Percentiles rank a stretch among this genome's conserved stretches.
phyloP scores from a whole-genome alignment of 2,888 invertebrate genomes.

The Parnassius smintheus region DNA sequence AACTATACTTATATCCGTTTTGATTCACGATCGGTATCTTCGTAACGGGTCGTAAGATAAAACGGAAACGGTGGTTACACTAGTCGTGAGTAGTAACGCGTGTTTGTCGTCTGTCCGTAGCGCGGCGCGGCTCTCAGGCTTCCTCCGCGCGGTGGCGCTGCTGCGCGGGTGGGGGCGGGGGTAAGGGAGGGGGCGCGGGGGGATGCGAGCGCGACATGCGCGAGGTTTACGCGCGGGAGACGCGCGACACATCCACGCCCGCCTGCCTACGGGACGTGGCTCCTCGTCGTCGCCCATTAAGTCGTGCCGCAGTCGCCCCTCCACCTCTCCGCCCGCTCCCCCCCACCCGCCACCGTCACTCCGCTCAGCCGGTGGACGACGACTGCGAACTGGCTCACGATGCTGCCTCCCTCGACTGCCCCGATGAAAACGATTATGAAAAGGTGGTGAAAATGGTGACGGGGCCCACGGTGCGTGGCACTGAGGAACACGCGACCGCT shows the following conservation, averaged over 20 bases:
- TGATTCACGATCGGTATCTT: too few relatives aligned
- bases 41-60: too few relatives aligned
- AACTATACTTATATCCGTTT: too few relatives aligned
- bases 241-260: slow-evolving; percentile 65
- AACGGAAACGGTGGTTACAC: too few relatives aligned
- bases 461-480: slow-evolving; percentile 79
- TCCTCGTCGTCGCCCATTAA: slow-evolving; percentile 30
- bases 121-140: slow-evolving; percentile 39
- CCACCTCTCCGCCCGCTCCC: slow-evolving; percentile 41
- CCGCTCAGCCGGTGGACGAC: slow-evolving; percentile 44
- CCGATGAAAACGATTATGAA: slow-evolving; percentile 49
- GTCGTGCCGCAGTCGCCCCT: slow-evolving; percentile 47
- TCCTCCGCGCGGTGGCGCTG: slow-evolving; percentile 44
- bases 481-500: slow-evolving; percentile 83
- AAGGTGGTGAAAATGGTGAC: slow-evolving; percentile 55
- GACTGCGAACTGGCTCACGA: slow-evolving; percentile 82
- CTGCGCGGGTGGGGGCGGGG: slow-evolving; percentile 39
- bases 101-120: slow-evolving; percentile 36
- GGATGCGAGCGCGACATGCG: slow-evolving; percentile 68
- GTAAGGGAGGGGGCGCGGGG: slow-evolving; percentile 48
- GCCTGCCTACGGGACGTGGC: slow-evolving; percentile 71
- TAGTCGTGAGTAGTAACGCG: background rate
- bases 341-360: slow-evolving; percentile 41
- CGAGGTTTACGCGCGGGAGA: slow-evolving; percentile 80
- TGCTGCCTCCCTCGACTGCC: slow-evolving; percentile 48